Percentiles rank a stretch among this genome's conserved stretches.
Conservation (phyloP, 2,888 invertebrate species). For the Oligia strigilis region DNA sequence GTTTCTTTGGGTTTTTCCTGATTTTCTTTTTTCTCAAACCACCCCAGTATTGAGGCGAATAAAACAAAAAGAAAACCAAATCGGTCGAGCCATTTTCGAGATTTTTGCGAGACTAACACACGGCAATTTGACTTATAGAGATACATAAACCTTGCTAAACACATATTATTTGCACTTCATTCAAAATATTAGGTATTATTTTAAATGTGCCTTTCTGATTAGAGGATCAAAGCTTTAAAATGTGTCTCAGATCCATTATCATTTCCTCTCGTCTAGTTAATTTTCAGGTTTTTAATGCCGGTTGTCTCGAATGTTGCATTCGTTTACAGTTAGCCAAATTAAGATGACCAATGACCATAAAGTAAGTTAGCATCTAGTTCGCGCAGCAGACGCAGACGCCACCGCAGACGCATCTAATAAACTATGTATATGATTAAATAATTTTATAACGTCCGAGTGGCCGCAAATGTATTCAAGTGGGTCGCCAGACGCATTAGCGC, state of each 20-base stretch:
- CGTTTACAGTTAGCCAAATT: constrained; percentile 52
- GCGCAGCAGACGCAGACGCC: constrained; percentile 59
- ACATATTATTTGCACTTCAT: not conserved
- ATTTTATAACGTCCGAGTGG: constrained; percentile 70
- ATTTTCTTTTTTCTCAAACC: too few species aligned
- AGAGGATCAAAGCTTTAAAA: not conserved
- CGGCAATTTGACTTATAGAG: too few species aligned
- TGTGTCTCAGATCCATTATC: not conserved
- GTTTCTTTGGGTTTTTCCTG: too few species aligned
- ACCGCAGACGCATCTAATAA: constrained; percentile 66
- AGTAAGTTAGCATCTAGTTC: constrained; percentile 43
- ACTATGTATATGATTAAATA: constrained; percentile 72
- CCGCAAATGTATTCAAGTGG: constrained; percentile 80
- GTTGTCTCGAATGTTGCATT: constrained; percentile 43
- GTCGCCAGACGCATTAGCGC: constrained; percentile 87
- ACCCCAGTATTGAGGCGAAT: too few species aligned
- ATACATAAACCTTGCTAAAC: not conserved
- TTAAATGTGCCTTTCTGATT: not conserved
- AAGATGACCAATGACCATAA: constrained; percentile 45
- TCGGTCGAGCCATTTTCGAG: not conserved
- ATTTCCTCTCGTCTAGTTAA: not conserved
- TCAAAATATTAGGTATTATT: not conserved
- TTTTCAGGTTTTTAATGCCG: constrained; percentile 16
- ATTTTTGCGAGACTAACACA: not conserved
- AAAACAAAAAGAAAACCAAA: not conserved